Percentiles rank a stretch among this genome's conserved stretches.
phyloP scores from a whole-genome alignment of 2,888 invertebrate genomes.

The Drosophila affinis region DNA sequence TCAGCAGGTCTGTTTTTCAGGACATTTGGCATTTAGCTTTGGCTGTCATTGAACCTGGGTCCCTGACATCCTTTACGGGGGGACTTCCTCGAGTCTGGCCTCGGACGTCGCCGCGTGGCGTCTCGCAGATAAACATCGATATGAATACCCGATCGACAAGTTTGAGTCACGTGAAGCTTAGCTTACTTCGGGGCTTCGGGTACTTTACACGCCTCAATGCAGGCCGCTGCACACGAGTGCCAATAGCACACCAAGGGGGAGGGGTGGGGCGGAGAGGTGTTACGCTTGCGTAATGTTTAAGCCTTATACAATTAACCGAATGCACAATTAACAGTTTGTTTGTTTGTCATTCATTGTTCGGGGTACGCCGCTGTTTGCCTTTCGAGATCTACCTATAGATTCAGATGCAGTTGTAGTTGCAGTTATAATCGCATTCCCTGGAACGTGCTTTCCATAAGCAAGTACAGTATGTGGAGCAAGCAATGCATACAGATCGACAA shows the following conservation, averaged over 20 bases:
- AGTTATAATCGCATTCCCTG: slow-evolving; percentile 8
- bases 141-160: slow-evolving; percentile 28
- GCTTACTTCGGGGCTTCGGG: slow-evolving; percentile 23
- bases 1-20: background rate
- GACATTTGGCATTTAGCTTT: slow-evolving; percentile 4
- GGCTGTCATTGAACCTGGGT: slow-evolving; percentile 66
- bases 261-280: slow-evolving; percentile 11
- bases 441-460: slow-evolving; percentile 57
- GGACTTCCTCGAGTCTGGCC: slow-evolving; percentile 57
- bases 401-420: slow-evolving; percentile 10
- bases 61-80: slow-evolving; percentile 62
- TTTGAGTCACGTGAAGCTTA: slow-evolving; percentile 68
- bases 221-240: slow-evolving; percentile 58
- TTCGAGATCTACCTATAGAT: slow-evolving; percentile 6
- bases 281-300: slow-evolving; percentile 38
- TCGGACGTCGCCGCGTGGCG: slow-evolving; percentile 16
- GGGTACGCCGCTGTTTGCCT: slow-evolving; percentile 47
- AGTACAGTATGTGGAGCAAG: slow-evolving; percentile 24
- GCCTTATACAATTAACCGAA: slow-evolving; percentile 57
- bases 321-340: slow-evolving; percentile 57
- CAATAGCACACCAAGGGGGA: background rate
- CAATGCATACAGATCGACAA: slow-evolving; percentile 59
- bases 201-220: slow-evolving; percentile 69
- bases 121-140: slow-evolving; percentile 29
- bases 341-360: slow-evolving; percentile 54